Percentiles rank a stretch among this genome's conserved stretches.
phyloP scores from a whole-genome alignment of 2,888 invertebrate species.

The Coenonympha glycerion region DNA sequence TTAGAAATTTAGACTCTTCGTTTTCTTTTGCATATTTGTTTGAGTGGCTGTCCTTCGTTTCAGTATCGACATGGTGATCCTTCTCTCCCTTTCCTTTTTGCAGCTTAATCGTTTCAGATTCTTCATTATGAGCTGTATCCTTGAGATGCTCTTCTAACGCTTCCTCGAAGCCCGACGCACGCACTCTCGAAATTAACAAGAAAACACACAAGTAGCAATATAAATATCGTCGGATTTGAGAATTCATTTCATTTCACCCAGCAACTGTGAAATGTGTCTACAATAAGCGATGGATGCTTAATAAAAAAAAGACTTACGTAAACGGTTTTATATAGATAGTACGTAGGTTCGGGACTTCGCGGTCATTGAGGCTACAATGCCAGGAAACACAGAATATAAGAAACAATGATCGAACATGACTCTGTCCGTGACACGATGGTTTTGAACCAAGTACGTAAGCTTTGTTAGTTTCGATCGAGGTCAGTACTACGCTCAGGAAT shows the following conservation, averaged over 20 bases:
- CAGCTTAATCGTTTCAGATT: constrained; percentile 56
- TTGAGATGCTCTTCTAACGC: constrained; percentile 68
- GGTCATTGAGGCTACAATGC: constrained; percentile 67
- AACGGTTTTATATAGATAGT: constrained; percentile 65
- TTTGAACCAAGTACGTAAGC: constrained; percentile 41
- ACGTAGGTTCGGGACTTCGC: constrained; percentile 63
- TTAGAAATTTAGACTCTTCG: constrained; percentile 66
- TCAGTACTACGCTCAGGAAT: constrained; percentile 42
- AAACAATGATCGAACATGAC: constrained; percentile 54
- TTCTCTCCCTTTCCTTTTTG: constrained; percentile 68
- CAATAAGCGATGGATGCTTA: constrained; percentile 39
- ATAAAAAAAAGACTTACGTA: constrained; percentile 48
- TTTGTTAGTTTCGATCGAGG: constrained; percentile 46
- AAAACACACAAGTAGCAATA: constrained; percentile 44
- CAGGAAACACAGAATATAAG: constrained; percentile 64
- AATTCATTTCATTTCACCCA: constrained; percentile 55
- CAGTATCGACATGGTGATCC: constrained; percentile 60
- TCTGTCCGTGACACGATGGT: constrained; percentile 65
- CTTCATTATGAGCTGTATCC: constrained; percentile 61
- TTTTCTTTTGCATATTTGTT: constrained; percentile 64
- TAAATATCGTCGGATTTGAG: constrained; percentile 42
- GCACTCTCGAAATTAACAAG: constrained; percentile 42
- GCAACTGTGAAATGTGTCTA: constrained; percentile 35
- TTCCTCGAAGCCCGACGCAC: constrained; percentile 60
- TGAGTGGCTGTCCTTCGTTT: constrained; percentile 60